These are phyloP conservation scores for Caenorhabditis angaria DNA, from an alignment of 2,888 invertebrate species.

Conservation along the genomic window DNA sequence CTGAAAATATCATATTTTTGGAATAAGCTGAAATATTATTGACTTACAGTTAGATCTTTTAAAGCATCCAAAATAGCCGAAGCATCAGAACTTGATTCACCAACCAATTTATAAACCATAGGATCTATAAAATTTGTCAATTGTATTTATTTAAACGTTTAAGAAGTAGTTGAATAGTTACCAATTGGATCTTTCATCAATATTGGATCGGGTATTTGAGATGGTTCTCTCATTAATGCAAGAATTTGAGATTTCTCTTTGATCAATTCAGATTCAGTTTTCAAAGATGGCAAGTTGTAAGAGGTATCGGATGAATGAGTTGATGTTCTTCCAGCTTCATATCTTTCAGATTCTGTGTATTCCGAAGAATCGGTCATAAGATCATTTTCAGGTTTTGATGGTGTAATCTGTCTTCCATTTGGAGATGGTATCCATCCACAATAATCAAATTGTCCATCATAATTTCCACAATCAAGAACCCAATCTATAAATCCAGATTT, in stretches of 20 bases:
- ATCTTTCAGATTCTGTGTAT: constrained; percentile 1
- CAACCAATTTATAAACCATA: background rate
- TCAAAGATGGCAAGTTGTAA: constrained; percentile 21
- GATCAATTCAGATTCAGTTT: constrained; percentile 16
- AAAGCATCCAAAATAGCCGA: background rate
- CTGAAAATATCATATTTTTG: background rate
- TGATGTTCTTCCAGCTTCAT: constrained; percentile 12
- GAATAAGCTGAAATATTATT: background rate
- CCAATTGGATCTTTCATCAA: constrained; percentile 32
- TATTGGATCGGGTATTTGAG: no score
- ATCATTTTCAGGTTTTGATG: background rate
- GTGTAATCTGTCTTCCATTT: constrained; percentile 2
- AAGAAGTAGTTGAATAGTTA: background rate
- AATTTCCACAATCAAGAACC: constrained; percentile 39
- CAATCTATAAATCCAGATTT: constrained; percentile 21
- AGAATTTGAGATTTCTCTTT: no score
- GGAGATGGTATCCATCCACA: constrained; percentile 35
- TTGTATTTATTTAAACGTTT: no score
- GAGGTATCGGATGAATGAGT: constrained; percentile 32
- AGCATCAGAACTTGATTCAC: background rate
- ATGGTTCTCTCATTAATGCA: no score
- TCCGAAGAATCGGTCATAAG: constrained; percentile 26
- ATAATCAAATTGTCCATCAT: constrained; percentile 30
- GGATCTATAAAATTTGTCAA: background rate
- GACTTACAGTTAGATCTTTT: background rate